Evolutionary conservation across 2,797 vertebrate genomes (phyloP).

Genomic region (Phylloscopus collybita): DNA sequence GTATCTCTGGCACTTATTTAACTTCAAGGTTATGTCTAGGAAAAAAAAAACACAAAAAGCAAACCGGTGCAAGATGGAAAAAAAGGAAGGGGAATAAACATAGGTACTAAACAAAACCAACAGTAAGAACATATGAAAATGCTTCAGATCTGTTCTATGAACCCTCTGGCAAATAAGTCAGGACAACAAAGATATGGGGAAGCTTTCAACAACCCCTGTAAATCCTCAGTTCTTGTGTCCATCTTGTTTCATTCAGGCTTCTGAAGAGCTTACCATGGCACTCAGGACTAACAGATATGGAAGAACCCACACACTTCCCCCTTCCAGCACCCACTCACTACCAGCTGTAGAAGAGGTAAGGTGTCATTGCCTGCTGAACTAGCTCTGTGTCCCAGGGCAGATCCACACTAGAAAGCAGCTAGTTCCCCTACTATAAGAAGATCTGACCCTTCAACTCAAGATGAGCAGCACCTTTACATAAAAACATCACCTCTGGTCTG

Average conservation of each 20-base stretch:
- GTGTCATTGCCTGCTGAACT: neutral
- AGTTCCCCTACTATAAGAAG: neutral
- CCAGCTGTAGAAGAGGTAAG: neutral
- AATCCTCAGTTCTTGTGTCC: neutral
- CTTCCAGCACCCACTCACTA: neutral
- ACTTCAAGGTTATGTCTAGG: neutral
- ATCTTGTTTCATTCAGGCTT: neutral
- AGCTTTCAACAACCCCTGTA: neutral
- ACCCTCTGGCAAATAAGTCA: neutral
- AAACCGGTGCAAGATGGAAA: neutral
- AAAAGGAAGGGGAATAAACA: neutral
- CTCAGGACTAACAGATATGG: neutral
- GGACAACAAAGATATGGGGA: neutral
- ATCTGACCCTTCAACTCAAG: neutral
- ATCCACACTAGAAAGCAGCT: neutral
- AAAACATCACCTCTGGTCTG: neutral
- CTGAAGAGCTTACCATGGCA: neutral
- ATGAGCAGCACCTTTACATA: neutral
- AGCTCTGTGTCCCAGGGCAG: neutral
- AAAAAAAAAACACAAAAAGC: neutral
- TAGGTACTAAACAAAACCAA: neutral
- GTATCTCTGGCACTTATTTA: neutral
- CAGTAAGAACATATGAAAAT: neutral
- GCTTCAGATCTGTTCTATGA: neutral
- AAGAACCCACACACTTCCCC: rapidly evolving